A percentile compares a stretch with the other conserved stretches of the same genome.
Conservation (phyloP, 23 tunicate species). For the Aplidium turbinatum region DNA sequence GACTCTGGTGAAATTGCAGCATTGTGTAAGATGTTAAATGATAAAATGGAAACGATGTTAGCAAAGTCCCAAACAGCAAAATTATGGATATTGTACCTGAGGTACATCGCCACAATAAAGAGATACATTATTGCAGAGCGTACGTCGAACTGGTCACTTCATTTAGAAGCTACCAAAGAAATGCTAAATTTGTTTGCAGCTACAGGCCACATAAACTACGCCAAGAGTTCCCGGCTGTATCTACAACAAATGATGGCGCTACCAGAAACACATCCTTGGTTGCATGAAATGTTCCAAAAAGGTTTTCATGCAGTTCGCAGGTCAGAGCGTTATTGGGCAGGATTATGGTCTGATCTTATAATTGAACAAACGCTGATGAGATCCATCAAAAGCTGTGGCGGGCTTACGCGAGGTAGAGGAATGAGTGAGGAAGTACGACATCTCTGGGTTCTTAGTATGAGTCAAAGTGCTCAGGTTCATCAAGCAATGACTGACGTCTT, state of each 20-base stretch:
- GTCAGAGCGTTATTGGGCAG: constrained; percentile 2
- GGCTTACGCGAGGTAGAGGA: constrained; percentile 14
- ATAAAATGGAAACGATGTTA: too few relatives aligned
- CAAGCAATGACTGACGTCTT: constrained; percentile 7
- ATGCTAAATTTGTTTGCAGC: constrained; percentile 17
- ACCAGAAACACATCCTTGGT: not conserved
- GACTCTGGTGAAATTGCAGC: too few relatives aligned
- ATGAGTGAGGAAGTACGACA: constrained; percentile 3
- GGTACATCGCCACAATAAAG: not conserved
- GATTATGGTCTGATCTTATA: constrained; percentile 14
- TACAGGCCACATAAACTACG: constrained; percentile 11
- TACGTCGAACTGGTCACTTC: not conserved
- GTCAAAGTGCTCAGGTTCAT: too few relatives aligned
- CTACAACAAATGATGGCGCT: not conserved
- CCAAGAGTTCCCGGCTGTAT: constrained; percentile 1
- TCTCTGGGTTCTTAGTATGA: not conserved
- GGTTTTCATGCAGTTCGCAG: constrained; percentile 14
- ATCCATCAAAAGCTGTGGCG: constrained; percentile 10
- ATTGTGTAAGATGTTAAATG: too few relatives aligned
- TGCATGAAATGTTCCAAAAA: not conserved
- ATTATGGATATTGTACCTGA: constrained; percentile 1
- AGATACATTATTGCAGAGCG: constrained; percentile 16
- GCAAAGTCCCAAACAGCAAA: constrained; percentile 5
- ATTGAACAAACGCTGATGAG: constrained; percentile 23
- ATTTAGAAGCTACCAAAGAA: not conserved